A percentile compares a stretch with the other conserved stretches of the same genome.
These are phyloP conservation scores for Pyrocoelia pectoralis DNA, from an alignment of 2,888 invertebrate species.

Conservation along the genomic window DNA sequence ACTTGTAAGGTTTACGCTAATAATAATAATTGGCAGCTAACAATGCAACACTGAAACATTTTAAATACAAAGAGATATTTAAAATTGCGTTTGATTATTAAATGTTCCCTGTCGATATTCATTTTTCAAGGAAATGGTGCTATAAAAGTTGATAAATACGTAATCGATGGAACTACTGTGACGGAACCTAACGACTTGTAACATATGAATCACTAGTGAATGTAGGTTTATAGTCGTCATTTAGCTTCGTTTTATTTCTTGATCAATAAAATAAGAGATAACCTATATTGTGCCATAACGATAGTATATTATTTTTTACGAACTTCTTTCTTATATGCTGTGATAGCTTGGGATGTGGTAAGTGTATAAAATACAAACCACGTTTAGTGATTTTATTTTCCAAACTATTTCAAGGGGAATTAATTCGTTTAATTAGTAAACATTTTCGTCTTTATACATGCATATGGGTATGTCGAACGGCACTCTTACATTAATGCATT, in stretches of 20 bases:
- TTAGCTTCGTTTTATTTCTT: slow-evolving; percentile 41
- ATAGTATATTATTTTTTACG: slow-evolving; percentile 18
- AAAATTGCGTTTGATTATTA: slow-evolving; percentile 14
- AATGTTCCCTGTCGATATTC: slow-evolving; percentile 54
- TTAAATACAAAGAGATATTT: neutral
- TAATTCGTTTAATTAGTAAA: too few species aligned
- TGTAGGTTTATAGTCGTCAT: slow-evolving; percentile 50
- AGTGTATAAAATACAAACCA: neutral
- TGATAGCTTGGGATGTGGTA: neutral
- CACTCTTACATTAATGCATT: too few species aligned
- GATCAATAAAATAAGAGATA: slow-evolving; percentile 37
- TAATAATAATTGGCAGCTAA: too few species aligned
- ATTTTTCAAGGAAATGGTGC: slow-evolving; percentile 58
- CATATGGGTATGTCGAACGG: too few species aligned
- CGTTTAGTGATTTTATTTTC: neutral
- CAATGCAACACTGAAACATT: too few species aligned
- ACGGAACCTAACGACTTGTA: slow-evolving; percentile 54
- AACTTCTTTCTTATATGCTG: neutral
- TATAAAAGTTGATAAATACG: slow-evolving; percentile 57
- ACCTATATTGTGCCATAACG: slow-evolving; percentile 12
- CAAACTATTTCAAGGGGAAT: neutral
- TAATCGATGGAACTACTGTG: slow-evolving; percentile 51
- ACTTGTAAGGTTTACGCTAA: too few species aligned
- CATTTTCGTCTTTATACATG: too few species aligned
- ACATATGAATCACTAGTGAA: slow-evolving; percentile 52